A percentile compares a stretch with the other conserved stretches of the same genome.
Evolutionary conservation across 2,113 vertebrate species (phyloP).

Genomic region (Tautogolabrus adspersus): DNA sequence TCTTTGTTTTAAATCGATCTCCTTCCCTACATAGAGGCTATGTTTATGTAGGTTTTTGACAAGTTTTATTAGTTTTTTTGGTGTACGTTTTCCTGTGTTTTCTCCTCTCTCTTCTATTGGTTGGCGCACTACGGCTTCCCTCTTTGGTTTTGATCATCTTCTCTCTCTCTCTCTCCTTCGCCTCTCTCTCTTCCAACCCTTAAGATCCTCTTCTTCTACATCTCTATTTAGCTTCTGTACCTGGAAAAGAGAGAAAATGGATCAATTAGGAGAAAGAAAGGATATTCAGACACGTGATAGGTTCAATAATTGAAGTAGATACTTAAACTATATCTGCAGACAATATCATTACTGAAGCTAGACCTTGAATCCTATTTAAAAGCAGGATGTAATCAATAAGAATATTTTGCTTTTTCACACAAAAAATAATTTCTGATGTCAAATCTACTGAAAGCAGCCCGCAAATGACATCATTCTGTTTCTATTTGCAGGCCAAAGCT

Average conservation of each 20-base stretch:
- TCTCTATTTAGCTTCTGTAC: conserved; percentile 60
- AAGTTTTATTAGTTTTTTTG: conserved; percentile 72
- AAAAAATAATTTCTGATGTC: not conserved
- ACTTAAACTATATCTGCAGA: not conserved
- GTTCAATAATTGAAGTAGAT: conserved; percentile 13
- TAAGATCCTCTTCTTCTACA: conserved; percentile 71
- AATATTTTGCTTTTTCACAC: not conserved
- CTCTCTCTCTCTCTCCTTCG: conserved; percentile 48
- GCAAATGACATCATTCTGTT: not conserved
- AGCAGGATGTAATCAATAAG: not conserved
- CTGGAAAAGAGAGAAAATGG: conserved; percentile 43
- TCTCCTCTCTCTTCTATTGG: conserved; percentile 70
- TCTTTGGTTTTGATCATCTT: conserved; percentile 65
- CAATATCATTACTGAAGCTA: not conserved
- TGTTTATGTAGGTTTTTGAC: conserved; percentile 70
- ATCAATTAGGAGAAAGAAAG: conserved; percentile 10
- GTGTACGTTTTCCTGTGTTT: conserved; percentile 66
- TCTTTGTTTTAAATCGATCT: conserved; percentile 72
- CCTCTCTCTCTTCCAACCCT: conserved; percentile 59
- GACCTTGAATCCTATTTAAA: not conserved
- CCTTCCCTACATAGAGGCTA: conserved; percentile 70
- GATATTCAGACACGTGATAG: not conserved
- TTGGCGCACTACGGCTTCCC: conserved; percentile 68
- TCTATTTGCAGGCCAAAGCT: not conserved
- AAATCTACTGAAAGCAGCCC: conserved; percentile 7